Evolutionary conservation across 2,888 invertebrate species (phyloP).

Genomic region (Tenthredo amoena): DNA sequence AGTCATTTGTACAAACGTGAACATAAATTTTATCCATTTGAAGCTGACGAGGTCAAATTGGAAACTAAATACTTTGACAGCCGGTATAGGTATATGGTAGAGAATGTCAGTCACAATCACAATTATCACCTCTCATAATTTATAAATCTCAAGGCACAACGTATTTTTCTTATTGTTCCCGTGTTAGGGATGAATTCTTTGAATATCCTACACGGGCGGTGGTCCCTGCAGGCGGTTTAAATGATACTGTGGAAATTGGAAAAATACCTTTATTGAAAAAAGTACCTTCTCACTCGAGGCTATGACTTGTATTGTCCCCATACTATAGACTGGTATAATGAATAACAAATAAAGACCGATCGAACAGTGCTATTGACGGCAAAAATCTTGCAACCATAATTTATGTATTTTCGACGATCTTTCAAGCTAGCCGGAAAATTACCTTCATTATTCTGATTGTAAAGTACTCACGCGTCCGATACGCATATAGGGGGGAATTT

Average conservation of each 20-base stretch:
- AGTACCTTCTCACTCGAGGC: not conserved
- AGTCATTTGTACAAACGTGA: not conserved
- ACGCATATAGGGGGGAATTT: too few relatives aligned
- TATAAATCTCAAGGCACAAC: not conserved
- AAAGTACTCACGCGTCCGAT: not conserved
- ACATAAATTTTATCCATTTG: not conserved
- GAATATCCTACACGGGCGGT: not conserved
- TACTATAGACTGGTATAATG: too few relatives aligned
- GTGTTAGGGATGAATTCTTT: not conserved
- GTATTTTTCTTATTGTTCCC: not conserved
- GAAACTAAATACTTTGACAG: slow-evolving; percentile 1
- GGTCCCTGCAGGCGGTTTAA: too few relatives aligned
- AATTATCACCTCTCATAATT: not conserved
- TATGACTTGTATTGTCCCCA: too few relatives aligned
- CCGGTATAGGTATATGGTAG: not conserved
- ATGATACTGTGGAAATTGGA: too few relatives aligned
- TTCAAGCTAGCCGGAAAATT: not conserved
- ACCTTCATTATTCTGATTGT: not conserved
- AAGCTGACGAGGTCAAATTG: not conserved
- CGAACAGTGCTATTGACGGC: not conserved
- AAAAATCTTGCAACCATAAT: not conserved
- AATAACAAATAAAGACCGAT: too few relatives aligned
- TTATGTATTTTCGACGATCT: not conserved
- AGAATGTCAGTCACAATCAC: not conserved
- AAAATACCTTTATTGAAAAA: not conserved